phyloP scores from a whole-genome alignment of 2,113 vertebrate species.

The Azemiops feae region DNA sequence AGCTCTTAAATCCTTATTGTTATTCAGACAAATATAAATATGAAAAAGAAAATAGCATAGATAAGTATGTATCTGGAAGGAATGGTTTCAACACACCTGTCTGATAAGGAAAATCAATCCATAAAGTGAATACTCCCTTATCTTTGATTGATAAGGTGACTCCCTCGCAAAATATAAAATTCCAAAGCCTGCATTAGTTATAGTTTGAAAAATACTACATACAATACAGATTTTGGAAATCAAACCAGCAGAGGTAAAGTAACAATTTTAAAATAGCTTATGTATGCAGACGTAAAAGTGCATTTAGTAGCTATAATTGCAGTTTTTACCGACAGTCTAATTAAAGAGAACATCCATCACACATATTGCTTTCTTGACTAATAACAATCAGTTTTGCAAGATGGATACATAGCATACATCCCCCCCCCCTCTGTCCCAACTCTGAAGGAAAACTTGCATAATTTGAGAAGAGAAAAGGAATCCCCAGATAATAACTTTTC shows the following conservation, averaged over 20 bases:
- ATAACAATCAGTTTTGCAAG: conserved; percentile 36
- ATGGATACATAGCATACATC: conserved; percentile 15
- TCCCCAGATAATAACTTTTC: conserved; percentile 27
- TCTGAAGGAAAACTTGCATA: conserved; percentile 21
- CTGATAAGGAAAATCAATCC: conserved; percentile 8
- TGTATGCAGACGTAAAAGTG: conserved; percentile 48
- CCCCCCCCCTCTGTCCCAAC: not conserved
- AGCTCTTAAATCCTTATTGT: conserved; percentile 29
- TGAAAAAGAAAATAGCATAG: not conserved
- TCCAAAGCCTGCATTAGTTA: conserved; percentile 35
- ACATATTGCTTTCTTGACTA: conserved; percentile 31
- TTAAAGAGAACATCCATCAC: conserved; percentile 49
- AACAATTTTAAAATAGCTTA: conserved; percentile 43
- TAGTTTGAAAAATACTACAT: not conserved
- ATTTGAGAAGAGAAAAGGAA: conserved; percentile 18
- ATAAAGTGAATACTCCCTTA: conserved; percentile 16
- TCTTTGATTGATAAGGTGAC: conserved; percentile 11
- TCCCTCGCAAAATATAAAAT: conserved; percentile 15
- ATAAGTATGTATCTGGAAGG: conserved; percentile 1
- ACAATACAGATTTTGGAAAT: conserved; percentile 30
- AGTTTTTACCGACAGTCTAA: conserved; percentile 49
- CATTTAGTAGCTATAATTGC: conserved; percentile 57
- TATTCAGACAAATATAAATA: conserved; percentile 22
- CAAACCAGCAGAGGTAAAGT: conserved; percentile 9
- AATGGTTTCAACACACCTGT: conserved; percentile 15